Percentiles rank a stretch among this genome's conserved stretches.
These are phyloP conservation scores for Diabrotica undecimpunctata DNA, from an alignment of 1,140 invertebrate species.

Conservation along the genomic window DNA sequence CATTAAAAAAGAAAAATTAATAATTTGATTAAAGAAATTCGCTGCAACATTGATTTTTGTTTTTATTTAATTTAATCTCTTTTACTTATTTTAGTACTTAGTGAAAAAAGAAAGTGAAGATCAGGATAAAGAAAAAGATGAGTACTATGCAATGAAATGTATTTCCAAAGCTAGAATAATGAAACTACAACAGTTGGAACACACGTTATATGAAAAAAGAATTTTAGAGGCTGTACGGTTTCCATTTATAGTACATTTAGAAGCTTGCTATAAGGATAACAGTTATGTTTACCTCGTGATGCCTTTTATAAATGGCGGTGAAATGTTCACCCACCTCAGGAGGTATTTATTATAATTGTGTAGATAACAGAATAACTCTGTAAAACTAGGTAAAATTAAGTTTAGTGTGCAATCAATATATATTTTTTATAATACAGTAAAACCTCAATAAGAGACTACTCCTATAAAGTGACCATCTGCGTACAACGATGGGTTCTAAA, in stretches of 20 bases:
- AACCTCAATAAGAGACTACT: too few species aligned
- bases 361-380: too few species aligned
- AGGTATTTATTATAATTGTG: slow-evolving; percentile 40
- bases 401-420: too few species aligned
- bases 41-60: too few species aligned
- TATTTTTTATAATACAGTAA: too few species aligned
- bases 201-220: slow-evolving; percentile 81
- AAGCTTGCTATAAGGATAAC: slow-evolving; percentile 82
- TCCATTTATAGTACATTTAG: slow-evolving; percentile 79
- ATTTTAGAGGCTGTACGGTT: slow-evolving; percentile 79
- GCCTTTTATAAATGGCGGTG: slow-evolving; percentile 77
- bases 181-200: slow-evolving; percentile 79
- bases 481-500: too few species aligned
- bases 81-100: slow-evolving; percentile 26
- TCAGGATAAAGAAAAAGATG: slow-evolving; percentile 47
- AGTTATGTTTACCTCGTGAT: slow-evolving; percentile 76
- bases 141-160: slow-evolving; percentile 86
- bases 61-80: too few species aligned
- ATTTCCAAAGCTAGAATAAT: slow-evolving; percentile 83
- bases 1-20: too few species aligned
- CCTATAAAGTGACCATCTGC: too few species aligned
- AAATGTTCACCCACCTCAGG: slow-evolving; percentile 63
- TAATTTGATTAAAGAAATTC: too few species aligned
- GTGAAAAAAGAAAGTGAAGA: slow-evolving; percentile 74
- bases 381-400: too few species aligned